Evolutionary conservation across 2,797 vertebrate species (phyloP), one percentile per base, ranked within the genome.

Genomic region (Amblyraja radiata): DNA sequence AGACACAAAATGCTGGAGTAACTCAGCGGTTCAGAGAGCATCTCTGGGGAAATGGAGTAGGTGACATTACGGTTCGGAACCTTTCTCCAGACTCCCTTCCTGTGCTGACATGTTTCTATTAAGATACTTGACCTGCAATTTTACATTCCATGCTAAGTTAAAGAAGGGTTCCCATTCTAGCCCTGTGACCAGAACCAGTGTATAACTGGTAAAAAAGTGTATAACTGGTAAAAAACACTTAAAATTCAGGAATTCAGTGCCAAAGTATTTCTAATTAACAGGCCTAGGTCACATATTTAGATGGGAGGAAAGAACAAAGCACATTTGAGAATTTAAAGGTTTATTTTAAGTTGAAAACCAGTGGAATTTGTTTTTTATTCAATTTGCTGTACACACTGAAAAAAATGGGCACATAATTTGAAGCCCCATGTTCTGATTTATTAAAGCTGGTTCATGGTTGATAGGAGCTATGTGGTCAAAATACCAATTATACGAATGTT

Each of bases 401-500:
- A 71, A 63, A 10, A 8, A 63, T 63, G 61, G 6, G 61, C 10
- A 6, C 14, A 5, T 28, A 65, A 63, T 16, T 63, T 86, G 13
- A n/a, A 13, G 58, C 61, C 28, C 58, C 28, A 86, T 63, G 58
- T 65, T 86, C 5, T 86, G 28, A 86, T 65, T n/a, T 86, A 86
- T 65, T 61, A 63, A 63, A 86, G 58, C 28, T 86, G 14, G 13
- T 86, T 86, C 83, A 86, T 16, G 16, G n/a, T 65, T 16, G 83
- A 63, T 63, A 28, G 10, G 28, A n/a, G n/a, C n/a, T 21, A 7
- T 32, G 14, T 88, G 25, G 18, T 23, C 71, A 74, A 88, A 88
- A 83, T 88, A 10, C 63, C 84, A 88, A 8, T 88, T 65, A 88
- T 65, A 88, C 28, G 77, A 83, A 88, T 88, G 1, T 88, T 32